phyloP scores from a whole-genome alignment of 2,797 vertebrate species.

The Leuciscus waleckii region DNA sequence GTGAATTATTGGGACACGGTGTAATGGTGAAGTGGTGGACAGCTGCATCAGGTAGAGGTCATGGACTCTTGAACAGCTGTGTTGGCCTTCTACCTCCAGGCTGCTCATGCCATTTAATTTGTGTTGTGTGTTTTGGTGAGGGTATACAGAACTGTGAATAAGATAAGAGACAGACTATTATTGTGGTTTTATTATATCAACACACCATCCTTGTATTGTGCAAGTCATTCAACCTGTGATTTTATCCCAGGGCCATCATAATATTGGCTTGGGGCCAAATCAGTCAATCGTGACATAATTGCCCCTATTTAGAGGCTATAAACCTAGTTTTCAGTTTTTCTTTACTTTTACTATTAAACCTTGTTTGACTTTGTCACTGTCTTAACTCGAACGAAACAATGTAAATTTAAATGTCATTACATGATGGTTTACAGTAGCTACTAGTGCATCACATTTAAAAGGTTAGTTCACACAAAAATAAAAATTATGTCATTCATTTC shows the following conservation, averaged over 20 bases:
- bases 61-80: slow-evolving; percentile 28
- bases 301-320: slow-evolving; percentile 49
- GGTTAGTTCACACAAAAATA: too few species aligned
- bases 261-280: slow-evolving; percentile 18
- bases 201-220: not conserved
- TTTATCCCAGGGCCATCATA: slow-evolving; percentile 7
- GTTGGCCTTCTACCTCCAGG: not conserved
- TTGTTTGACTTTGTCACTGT: not conserved
- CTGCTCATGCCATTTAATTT: not conserved
- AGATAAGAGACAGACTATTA: not conserved
- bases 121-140: not conserved
- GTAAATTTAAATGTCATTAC: not conserved
- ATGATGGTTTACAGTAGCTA: not conserved
- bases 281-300: not conserved
- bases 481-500: too few species aligned
- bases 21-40: slow-evolving; percentile 20
- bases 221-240: slow-evolving; percentile 41
- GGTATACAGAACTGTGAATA: not conserved
- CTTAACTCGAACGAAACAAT: too few species aligned
- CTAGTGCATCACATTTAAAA: not conserved
- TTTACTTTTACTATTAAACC: not conserved
- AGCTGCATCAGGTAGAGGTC: slow-evolving; percentile 49
- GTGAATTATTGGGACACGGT: slow-evolving; percentile 35
- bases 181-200: not conserved
- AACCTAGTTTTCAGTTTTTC: slow-evolving; percentile 28